These are phyloP conservation scores for Nomada hirtipes DNA, from an alignment of 2,888 invertebrate genomes.

Conservation along the genomic window DNA sequence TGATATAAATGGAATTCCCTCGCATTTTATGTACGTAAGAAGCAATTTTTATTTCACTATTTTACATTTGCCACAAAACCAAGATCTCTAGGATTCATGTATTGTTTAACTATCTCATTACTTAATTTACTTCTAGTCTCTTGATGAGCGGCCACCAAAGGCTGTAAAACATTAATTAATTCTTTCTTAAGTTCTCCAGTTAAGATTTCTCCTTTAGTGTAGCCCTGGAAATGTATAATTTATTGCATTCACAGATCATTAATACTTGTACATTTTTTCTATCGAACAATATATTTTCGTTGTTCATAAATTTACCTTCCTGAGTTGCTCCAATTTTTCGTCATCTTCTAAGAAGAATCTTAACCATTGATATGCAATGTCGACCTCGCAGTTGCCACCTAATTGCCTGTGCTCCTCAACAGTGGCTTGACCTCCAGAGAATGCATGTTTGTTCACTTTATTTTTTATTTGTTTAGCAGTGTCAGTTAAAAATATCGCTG, in stretches of 20 bases:
- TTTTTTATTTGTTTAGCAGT: slow-evolving; percentile 97
- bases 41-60: slow-evolving; percentile 37
- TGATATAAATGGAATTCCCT: slow-evolving; percentile 19
- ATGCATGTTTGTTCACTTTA: slow-evolving; percentile 98
- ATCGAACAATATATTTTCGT: not conserved
- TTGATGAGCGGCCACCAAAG: slow-evolving; percentile 93
- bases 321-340: slow-evolving; percentile 90
- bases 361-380: slow-evolving; percentile 97
- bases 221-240: slow-evolving; percentile 86
- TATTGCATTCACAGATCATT: not conserved
- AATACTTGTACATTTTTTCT: not conserved
- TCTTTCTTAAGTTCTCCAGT: slow-evolving; percentile 98
- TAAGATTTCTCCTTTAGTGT: slow-evolving; percentile 94
- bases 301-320: slow-evolving; percentile 84
- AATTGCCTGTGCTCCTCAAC: slow-evolving; percentile 95
- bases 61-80: slow-evolving; percentile 84
- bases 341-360: slow-evolving; percentile 98
- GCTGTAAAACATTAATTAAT: slow-evolving; percentile 92
- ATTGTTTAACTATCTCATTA: slow-evolving; percentile 93
- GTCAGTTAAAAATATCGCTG: slow-evolving; percentile 98
- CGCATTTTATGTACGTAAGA: slow-evolving; percentile 31
- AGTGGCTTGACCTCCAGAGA: slow-evolving; percentile 97
- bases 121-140: slow-evolving; percentile 91
- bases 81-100: slow-evolving; percentile 93
- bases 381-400: slow-evolving; percentile 98